Conservation (phyloP, 2,888 invertebrate genomes). For the Apantesis nais region DNA sequence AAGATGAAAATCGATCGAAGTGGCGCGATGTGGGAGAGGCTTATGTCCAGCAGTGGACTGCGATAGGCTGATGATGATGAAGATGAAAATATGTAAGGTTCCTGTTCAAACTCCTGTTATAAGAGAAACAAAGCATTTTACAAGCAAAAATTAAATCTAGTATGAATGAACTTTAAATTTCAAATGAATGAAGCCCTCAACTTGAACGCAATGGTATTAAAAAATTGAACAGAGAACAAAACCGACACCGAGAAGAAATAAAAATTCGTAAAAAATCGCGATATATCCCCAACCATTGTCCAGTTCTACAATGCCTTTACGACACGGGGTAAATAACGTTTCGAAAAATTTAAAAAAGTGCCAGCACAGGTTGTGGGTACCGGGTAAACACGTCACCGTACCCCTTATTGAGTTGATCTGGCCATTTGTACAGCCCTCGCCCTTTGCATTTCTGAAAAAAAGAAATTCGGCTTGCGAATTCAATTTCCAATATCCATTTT, state of each 20-base stretch:
- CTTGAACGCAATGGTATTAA: slow-evolving; percentile 51
- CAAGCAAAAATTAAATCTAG: too few relatives aligned
- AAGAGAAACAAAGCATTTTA: too few relatives aligned
- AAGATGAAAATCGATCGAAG: too few relatives aligned
- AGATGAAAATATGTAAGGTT: too few relatives aligned
- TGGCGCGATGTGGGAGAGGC: too few relatives aligned
- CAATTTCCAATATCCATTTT: slow-evolving; percentile 85
- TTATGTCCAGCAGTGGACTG: too few relatives aligned
- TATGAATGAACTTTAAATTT: slow-evolving; percentile 3
- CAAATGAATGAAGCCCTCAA: slow-evolving; percentile 24
- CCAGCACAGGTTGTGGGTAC: slow-evolving; percentile 78
- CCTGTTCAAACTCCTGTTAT: too few relatives aligned
- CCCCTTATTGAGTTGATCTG: slow-evolving; percentile 84
- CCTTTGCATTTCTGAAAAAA: slow-evolving; percentile 75
- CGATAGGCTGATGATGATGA: too few relatives aligned
- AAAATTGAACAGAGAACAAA: slow-evolving; percentile 61
- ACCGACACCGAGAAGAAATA: slow-evolving; percentile 44
- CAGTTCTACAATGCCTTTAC: slow-evolving; percentile 81
- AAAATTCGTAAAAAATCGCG: slow-evolving; percentile 62
- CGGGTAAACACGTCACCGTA: slow-evolving; percentile 81
- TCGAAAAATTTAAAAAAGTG: slow-evolving; percentile 79
- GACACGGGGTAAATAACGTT: slow-evolving; percentile 84
- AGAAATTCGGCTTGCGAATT: slow-evolving; percentile 73
- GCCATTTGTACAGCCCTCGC: slow-evolving; percentile 81
- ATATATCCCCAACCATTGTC: slow-evolving; percentile 76